These are phyloP conservation scores for Brachionus plicatilis DNA, from an alignment of 1,140 invertebrate species.

Conservation along the genomic window DNA sequence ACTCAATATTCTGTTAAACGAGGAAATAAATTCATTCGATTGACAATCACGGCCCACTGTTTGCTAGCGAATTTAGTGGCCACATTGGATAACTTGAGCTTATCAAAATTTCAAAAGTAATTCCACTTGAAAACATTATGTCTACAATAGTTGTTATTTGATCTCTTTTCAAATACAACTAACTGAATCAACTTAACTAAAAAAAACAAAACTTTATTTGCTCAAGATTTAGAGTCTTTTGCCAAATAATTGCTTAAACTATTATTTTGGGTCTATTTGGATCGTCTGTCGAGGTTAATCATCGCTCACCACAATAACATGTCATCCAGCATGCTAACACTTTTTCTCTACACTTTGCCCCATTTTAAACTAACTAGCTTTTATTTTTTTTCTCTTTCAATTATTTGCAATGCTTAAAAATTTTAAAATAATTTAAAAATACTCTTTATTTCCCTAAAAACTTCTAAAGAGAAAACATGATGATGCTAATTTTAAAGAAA, in stretches of 20 bases:
- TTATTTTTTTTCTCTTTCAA: too few species aligned
- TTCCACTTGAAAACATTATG: not conserved
- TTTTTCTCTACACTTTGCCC: not conserved
- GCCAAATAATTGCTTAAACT: conserved; percentile 26
- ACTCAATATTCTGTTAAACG: not conserved
- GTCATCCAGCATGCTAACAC: not conserved
- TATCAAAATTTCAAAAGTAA: not conserved
- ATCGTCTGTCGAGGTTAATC: not conserved
- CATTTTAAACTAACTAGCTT: too few species aligned
- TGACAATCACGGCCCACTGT: not conserved
- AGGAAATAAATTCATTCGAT: too few species aligned
- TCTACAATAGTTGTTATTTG: conserved; percentile 19
- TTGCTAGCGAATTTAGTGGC: not conserved
- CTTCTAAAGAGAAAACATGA: too few species aligned
- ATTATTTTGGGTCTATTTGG: conserved; percentile 6
- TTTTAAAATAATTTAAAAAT: too few species aligned
- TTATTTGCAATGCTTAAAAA: too few species aligned
- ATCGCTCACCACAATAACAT: not conserved
- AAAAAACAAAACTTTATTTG: conserved; percentile 17
- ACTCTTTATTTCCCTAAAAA: too few species aligned
- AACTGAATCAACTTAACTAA: not conserved
- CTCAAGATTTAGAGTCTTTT: conserved; percentile 4
- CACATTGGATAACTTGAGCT: not conserved
- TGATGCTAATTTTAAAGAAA: too few species aligned
- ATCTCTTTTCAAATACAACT: conserved; percentile 7